Evolutionary conservation across 2,797 vertebrate genomes (phyloP), one percentile per base, ranked within the genome.

Genomic region (Neoniphon sammara): DNA sequence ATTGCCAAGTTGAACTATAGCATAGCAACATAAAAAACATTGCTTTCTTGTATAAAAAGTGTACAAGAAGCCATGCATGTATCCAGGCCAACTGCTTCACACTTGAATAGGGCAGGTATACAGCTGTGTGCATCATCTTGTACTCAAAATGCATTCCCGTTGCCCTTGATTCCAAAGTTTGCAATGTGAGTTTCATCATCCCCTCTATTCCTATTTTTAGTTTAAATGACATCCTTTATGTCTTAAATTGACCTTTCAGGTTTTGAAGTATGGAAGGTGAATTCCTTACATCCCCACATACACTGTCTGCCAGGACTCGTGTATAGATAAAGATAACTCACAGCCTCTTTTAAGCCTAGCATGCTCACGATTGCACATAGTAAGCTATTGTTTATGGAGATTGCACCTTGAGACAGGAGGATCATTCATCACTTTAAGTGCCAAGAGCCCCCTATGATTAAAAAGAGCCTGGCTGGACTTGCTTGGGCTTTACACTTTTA

Each of bases 301-400:
- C 27, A 31, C 34, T 53, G 62, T 75, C 21, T 77, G 39, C 58
- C 78, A 46, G 21, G 30, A 50, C 14, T 11, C 18, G 23, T 68
- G 23, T 42, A 9, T 31, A 50, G 30, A 42, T 50, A 46, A 36
- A 78, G 34, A 61, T 50, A 20, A 54, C 47, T 15, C 18, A 17
- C 14, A 27, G 27, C n/a, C 21, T 55, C 39, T 21, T 64, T n/a
- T 60, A 27, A 34, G 18, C 72, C 52, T 70, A 75, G 75, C 72
- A 73, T 80, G 70, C 66, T 68, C 36, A 69, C 80, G 34, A 34
- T 68, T 42, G 60, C 62, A 18, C 7, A 59, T 58, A 30, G 42
- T 64, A 60, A 81, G 64, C 77, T 75, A 46, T 80, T 83, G 80
- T 88, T 88, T 85, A 68, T 62, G 60, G 74, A 80, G 85, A 85